A percentile compares a stretch with the other conserved stretches of the same genome.
Evolutionary conservation across 2,888 invertebrate species (phyloP).

Genomic region (Artemia sp.): DNA sequence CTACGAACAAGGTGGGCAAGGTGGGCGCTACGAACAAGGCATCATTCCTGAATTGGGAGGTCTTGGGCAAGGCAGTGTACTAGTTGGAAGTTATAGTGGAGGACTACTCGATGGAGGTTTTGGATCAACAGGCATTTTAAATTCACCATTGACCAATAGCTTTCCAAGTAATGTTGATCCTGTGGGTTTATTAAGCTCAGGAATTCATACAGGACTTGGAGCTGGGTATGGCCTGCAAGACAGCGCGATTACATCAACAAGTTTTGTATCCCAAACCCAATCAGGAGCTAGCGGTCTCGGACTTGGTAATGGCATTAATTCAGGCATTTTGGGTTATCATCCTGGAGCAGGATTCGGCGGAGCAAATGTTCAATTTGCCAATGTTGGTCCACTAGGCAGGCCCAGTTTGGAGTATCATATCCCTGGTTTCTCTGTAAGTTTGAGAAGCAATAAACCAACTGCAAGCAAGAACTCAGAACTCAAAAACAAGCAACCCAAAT

Average conservation of each 20-base stretch:
- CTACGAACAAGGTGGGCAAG: too few species aligned
- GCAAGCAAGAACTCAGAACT: background rate
- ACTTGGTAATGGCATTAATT: background rate
- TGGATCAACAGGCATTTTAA: too few species aligned
- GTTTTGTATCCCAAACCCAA: background rate
- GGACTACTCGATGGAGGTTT: background rate
- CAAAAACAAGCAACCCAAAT: background rate
- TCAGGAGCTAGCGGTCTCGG: background rate
- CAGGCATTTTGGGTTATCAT: background rate
- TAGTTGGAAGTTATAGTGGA: background rate
- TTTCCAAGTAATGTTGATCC: background rate
- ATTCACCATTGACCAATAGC: too few species aligned
- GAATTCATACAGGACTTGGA: background rate
- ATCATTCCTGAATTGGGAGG: background rate
- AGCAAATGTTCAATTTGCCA: background rate
- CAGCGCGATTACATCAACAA: background rate
- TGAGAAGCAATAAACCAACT: background rate
- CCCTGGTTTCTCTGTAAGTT: background rate
- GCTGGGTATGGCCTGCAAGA: background rate
- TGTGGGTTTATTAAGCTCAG: background rate
- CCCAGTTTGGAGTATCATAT: background rate
- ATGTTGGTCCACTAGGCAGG: background rate
- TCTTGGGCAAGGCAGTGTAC: background rate
- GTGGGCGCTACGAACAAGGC: background rate
- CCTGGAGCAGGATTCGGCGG: constrained; percentile 4